These are phyloP conservation scores for Gymnosoma rotundatum DNA, from an alignment of 2,888 invertebrate species.

Conservation along the genomic window DNA sequence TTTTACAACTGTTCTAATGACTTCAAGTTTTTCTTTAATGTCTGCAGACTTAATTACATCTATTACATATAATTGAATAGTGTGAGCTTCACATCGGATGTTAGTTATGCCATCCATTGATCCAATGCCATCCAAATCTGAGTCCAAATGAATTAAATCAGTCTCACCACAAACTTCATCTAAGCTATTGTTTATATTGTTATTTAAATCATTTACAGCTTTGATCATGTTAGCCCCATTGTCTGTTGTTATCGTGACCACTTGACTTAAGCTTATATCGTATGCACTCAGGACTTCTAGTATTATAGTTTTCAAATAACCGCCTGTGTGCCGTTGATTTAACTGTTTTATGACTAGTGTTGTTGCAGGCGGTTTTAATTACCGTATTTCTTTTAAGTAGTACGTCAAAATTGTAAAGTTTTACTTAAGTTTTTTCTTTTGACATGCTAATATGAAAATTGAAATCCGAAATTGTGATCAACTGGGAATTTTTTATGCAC, in stretches of 20 bases:
- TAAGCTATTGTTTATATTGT: background rate
- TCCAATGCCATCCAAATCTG: no score
- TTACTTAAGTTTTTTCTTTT: no score
- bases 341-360: conserved; percentile 44
- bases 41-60: conserved; percentile 37
- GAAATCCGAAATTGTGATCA: no score
- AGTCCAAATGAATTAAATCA: conserved; percentile 6
- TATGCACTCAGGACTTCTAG: conserved; percentile 46
- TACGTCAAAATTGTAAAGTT: no score
- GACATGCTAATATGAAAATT: no score
- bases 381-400: no score
- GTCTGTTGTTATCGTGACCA: conserved; percentile 61
- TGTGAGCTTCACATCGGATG: conserved; percentile 45
- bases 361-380: no score
- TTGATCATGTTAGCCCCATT: conserved; percentile 59
- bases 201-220: conserved; percentile 50
- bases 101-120: conserved; percentile 42
- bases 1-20: conserved; percentile 41
- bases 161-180: conserved; percentile 13
- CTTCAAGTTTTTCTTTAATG: conserved; percentile 37
- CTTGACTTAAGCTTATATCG: conserved; percentile 51
- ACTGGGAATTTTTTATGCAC: no score
- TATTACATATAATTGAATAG: conserved; percentile 47
- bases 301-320: conserved; percentile 52
- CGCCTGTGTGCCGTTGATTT: conserved; percentile 8